Evolutionary conservation across 2,113 vertebrate species (phyloP).

Genomic region (Pachypanchax playfairii): DNA sequence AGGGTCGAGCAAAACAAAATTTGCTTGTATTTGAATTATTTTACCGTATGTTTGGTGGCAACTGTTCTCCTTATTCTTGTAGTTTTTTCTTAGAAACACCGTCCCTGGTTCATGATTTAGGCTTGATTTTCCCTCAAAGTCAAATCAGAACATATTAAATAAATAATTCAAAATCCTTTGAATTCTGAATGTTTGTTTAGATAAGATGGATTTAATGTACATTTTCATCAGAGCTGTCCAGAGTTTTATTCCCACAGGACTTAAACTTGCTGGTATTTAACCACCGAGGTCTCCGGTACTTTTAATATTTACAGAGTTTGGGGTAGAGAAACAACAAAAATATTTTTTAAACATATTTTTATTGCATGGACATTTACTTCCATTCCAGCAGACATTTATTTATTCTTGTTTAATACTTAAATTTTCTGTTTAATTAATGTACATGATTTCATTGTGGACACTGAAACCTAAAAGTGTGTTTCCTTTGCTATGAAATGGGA

Average conservation of each 20-base stretch:
- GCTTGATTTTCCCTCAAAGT: constrained; percentile 11
- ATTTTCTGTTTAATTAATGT: neutral
- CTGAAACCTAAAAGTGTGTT: neutral
- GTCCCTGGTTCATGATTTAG: constrained; percentile 5
- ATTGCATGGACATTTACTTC: too few relatives aligned
- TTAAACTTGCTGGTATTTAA: neutral
- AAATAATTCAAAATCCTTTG: constrained; percentile 15
- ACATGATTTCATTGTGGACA: neutral
- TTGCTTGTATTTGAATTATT: too few relatives aligned
- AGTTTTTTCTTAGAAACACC: constrained; percentile 1
- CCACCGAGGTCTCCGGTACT: too few relatives aligned
- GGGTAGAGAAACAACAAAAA: too few relatives aligned
- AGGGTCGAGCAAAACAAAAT: too few relatives aligned
- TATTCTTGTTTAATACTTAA: neutral
- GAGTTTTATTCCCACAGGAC: constrained; percentile 36
- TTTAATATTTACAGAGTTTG: too few relatives aligned
- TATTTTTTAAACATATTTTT: too few relatives aligned
- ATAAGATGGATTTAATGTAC: constrained; percentile 27
- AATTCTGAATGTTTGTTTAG: too few relatives aligned
- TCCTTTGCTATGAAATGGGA: neutral
- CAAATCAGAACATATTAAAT: constrained; percentile 13
- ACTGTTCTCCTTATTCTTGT: neutral
- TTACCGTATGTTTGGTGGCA: too few relatives aligned
- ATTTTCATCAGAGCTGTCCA: constrained; percentile 23
- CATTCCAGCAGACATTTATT: too few relatives aligned